Percentiles rank a stretch among this genome's conserved stretches.
Conservation (phyloP, 2,888 invertebrate species). For the Melanargia galathea region DNA sequence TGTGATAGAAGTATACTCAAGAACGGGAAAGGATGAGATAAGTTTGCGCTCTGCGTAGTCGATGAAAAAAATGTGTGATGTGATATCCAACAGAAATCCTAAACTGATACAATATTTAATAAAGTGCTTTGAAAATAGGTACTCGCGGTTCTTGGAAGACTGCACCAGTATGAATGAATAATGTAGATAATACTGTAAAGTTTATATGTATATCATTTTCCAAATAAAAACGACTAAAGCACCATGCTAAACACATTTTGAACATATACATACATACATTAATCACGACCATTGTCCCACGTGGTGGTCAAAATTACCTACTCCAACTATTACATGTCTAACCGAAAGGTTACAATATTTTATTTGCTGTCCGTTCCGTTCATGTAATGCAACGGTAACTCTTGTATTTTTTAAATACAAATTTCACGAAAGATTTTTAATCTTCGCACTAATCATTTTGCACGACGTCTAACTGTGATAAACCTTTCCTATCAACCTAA, state of each 20-base stretch:
- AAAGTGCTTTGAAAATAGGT: slow-evolving; percentile 49
- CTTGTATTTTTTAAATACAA: slow-evolving; percentile 78
- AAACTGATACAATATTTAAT: slow-evolving; percentile 38
- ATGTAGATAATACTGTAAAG: slow-evolving; percentile 72
- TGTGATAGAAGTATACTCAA: slow-evolving; percentile 23
- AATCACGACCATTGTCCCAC: slow-evolving; percentile 46
- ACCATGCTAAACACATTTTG: slow-evolving; percentile 72
- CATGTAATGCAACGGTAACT: slow-evolving; percentile 35
- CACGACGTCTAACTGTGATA: slow-evolving; percentile 68
- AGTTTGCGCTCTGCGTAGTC: slow-evolving; percentile 30
- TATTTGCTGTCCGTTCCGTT: slow-evolving; percentile 35
- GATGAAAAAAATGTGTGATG: slow-evolving; percentile 33
- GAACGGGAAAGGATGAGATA: slow-evolving; percentile 30
- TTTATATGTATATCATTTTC: slow-evolving; percentile 60
- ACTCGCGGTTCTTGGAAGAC: slow-evolving; percentile 72
- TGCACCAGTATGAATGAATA: slow-evolving; percentile 66
- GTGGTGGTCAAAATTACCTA: slow-evolving; percentile 44
- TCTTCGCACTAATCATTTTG: slow-evolving; percentile 65
- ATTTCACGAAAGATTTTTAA: slow-evolving; percentile 75
- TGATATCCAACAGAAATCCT: slow-evolving; percentile 31
- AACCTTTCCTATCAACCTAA: slow-evolving; percentile 68
- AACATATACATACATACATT: slow-evolving; percentile 56
- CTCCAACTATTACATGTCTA: slow-evolving; percentile 44
- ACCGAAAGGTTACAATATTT: slow-evolving; percentile 39
- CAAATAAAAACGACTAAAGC: slow-evolving; percentile 71